Evolutionary conservation across 2,888 invertebrate genomes (phyloP), one percentile per base, ranked within the genome.

Genomic region (Proisotoma minuta): DNA sequence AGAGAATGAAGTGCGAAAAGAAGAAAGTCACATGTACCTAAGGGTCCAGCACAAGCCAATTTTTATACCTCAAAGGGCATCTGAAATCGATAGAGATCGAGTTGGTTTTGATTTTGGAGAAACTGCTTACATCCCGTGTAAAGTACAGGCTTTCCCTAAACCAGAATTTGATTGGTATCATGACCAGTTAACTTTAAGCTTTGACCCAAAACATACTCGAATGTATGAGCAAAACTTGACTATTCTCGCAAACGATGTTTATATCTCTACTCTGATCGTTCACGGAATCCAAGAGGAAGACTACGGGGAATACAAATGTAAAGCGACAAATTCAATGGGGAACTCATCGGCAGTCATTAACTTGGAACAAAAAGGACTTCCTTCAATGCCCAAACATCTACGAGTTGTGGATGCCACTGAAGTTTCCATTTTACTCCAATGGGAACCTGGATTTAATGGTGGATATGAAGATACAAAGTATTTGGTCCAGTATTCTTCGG

Each of bases 81-180:
- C 91, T 47, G 73, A 71, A 51, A 57, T 64, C 23, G 72, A 73
- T 53, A n/a, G n/a, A n/a, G n/a, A n/a, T n/a, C 50, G 70, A 79
- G 93, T 93, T 0, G 94, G 94, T 0, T 91, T 87, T 76, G 91
- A 92, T 76, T 78, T 88, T 4, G 82, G 85, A 63, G 92, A 93
- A 78, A 87, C 86, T 0, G 93, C 93, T 0, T 88, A 90, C 77
- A 88, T 95, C 24, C 84, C 87, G 0, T 94, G 94, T 78, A 85
- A 87, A 75, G 91, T 94, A 15, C 90, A 91, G 76, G 91, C 94
- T 0, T 94, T 91, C 78, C 94, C 94, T 0, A 88, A 90, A 75
- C 93, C 94, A 0, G 91, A 91, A 76, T 92, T 94, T 78, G 91
- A 92, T 75, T 95, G 94, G 94, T 89, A 85, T 75, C 91, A 85